Base-by-base conservation (phyloP, 2,888 invertebrate species). In the Actias luna region DNA sequence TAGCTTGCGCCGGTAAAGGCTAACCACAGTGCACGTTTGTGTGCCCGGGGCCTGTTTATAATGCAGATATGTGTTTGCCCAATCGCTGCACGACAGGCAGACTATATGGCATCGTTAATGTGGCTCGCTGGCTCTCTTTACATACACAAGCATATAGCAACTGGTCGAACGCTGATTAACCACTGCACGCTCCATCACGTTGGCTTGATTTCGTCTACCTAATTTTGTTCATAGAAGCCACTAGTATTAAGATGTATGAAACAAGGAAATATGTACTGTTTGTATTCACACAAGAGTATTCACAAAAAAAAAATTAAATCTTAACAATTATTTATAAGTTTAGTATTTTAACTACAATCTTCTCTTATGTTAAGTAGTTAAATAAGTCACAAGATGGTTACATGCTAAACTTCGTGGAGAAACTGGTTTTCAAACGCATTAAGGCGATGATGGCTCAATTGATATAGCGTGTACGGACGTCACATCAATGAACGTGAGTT, bases 1-100 rank as follows among this genome's bases (percentile, higher is more conserved):
- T 92, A 91, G 91, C 87, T 84, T 83, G 88, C 83, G 81, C 87
- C 88, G 87, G 88, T 88, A 89, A 88, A 92, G 91, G 90, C 88
- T 86, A 83, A 92, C 92, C 92, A 88, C 92, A 91, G 85, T 82
- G 88, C 89, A 87, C 90, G 93, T 91, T 92, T 92, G 93, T 89
- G 87, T 87, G 82, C 85, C 84, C 86, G 88, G 87, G 83, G 84
- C 87, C 89, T 93, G 93, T 93, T 93, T 93, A 93, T 93, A 93
- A 93, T 93, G 93, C 92, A 92, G 93, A 93, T 93, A 93, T 92
- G 91, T 93, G 92, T 92, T 92, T 92, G 92, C 92, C 89, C 91
- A 92, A 92, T 92, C 90, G 88, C 85, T 88, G 89, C 90, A 92
- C 87, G 92, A 88, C 91, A 88, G 88, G 90, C 87, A 89, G 91